Conservation (phyloP, 2,888 invertebrate genomes). For the Iphiclides podalirius region DNA sequence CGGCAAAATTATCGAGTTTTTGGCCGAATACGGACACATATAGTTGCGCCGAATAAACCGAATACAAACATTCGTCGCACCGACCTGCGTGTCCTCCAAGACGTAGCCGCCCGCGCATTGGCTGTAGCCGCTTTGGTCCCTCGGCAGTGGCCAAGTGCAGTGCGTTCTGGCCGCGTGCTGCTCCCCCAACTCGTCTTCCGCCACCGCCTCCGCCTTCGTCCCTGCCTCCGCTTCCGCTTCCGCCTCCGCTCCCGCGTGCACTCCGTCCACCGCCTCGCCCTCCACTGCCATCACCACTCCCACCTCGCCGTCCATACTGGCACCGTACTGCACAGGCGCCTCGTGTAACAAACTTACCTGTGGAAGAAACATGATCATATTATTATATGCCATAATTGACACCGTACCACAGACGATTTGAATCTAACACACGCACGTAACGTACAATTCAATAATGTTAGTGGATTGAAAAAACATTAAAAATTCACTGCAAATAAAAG, state of each 20-base stretch:
- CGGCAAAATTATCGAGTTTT: too few species aligned
- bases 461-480: background rate
- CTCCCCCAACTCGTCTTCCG: constrained; percentile 28
- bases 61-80: background rate
- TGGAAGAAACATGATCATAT: background rate
- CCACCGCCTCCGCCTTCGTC: constrained; percentile 23
- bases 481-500: constrained; percentile 53
- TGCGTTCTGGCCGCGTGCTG: constrained; percentile 65
- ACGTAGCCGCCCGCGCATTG: constrained; percentile 32
- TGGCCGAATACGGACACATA: too few species aligned
- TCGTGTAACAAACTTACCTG: constrained; percentile 30
- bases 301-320: constrained; percentile 1
- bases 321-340: constrained; percentile 1
- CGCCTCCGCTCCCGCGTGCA: constrained; percentile 11
- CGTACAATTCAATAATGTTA: too few species aligned
- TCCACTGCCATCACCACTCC: constrained; percentile 13
- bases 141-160: constrained; percentile 67
- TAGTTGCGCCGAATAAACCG: too few species aligned
- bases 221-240: constrained; percentile 22
- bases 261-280: constrained; percentile 2
- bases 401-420: background rate
- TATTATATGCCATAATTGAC: background rate
- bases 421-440: too few species aligned
- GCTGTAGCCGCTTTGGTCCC: constrained; percentile 25
- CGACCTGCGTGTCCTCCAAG: constrained; percentile 49